Evolutionary conservation across 2,113 vertebrate genomes (phyloP), one percentile per base, ranked within the genome.

Genomic region (Mixornis gularis): DNA sequence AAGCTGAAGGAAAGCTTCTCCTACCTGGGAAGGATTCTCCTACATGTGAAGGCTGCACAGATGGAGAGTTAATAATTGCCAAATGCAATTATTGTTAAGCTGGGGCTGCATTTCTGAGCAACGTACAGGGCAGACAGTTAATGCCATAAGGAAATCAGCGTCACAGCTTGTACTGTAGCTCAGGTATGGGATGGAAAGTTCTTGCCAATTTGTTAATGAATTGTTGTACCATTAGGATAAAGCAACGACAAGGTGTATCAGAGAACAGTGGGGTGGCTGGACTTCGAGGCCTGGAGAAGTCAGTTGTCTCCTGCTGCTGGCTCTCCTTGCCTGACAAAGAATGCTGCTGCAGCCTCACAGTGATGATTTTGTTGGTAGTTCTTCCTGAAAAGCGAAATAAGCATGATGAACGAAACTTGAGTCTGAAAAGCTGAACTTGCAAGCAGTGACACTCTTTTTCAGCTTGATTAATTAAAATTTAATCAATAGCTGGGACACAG

Each of bases 41-140:
- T 85, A 51, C 59, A 48, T 79, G 64, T 38, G 36, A 55, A 87
- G 49, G 63, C 76, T 88, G 71, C 26, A 24, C 64, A 59, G 44
- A 36, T 13, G 30, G 72, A 48, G 86, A 81, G 80, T 88, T 94
- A 94, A 90, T 94, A 64, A 95, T 88, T 96, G 46, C 60, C 79
- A 69, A 32, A 30, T 30, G 40, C 40, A 43, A 59, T 89, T 66
- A 74, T 12, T 64, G 48, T 58, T 62, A 71, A 81, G 70, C 52
- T 84, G 43, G 53, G 56, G 52, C 56, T 71, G 29, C 41, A 13
- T 68, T 90, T 81, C 70, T 55, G 49, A 74, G 48, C 69, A 51
- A 44, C 1, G 7, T 48, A 15, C 43, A 18, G 53, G 62, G 53
- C 48, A 60, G 41, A 10, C 43, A 30, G 32, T 40, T 87, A 71